These are phyloP conservation scores for Mizuhopecten yessoensis DNA, from an alignment of 1,140 invertebrate genomes.

Conservation along the genomic window DNA sequence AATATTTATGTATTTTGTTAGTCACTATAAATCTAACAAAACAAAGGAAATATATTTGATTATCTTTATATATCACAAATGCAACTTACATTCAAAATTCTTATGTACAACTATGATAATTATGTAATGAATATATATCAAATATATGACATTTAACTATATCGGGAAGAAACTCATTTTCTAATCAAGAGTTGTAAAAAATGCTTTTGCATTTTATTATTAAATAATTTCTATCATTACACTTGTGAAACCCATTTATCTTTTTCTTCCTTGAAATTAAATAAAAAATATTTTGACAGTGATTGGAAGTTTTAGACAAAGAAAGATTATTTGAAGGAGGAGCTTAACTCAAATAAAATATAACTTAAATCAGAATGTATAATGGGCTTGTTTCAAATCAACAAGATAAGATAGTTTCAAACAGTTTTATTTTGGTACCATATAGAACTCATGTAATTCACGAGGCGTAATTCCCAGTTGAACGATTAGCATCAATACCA, in stretches of 20 bases:
- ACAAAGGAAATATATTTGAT: too few species aligned
- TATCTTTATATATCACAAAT: too few species aligned
- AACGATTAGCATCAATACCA: neutral
- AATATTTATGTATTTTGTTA: too few species aligned
- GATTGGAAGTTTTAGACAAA: neutral
- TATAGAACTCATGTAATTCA: neutral
- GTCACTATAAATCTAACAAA: too few species aligned
- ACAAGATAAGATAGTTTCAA: slow-evolving; percentile 25
- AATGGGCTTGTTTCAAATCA: neutral
- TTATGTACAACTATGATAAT: too few species aligned
- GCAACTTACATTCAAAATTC: too few species aligned
- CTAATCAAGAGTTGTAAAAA: too few species aligned
- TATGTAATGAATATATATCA: too few species aligned
- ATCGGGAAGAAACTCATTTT: too few species aligned
- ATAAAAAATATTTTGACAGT: neutral
- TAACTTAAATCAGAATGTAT: slow-evolving; percentile 2
- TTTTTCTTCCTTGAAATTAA: neutral
- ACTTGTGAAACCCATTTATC: neutral
- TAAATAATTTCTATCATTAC: too few species aligned
- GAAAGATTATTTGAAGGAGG: slow-evolving; percentile 13
- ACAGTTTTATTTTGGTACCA: slow-evolving; percentile 27
- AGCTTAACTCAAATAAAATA: slow-evolving; percentile 20
- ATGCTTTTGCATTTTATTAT: neutral
- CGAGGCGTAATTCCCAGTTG: neutral
- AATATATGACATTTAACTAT: too few species aligned